Percentiles rank a stretch among this genome's conserved stretches.
Evolutionary conservation across 2,888 invertebrate genomes (phyloP).

Genomic region (Phyllotreta striolata): DNA sequence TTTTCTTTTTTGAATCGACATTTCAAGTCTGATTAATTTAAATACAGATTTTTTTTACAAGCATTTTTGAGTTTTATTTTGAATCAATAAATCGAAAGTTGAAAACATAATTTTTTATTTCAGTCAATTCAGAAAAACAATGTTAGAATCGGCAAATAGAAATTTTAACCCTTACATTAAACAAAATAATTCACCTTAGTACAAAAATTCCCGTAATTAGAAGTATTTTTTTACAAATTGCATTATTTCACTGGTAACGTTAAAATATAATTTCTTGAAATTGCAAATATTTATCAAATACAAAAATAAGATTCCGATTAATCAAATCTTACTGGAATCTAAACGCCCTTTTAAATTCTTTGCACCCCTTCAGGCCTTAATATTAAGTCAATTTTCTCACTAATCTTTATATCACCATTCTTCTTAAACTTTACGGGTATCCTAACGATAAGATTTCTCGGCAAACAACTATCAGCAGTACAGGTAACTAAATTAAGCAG

Average conservation of each 20-base stretch:
- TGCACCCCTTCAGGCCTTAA: conserved; percentile 7
- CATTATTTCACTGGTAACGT: too few species aligned
- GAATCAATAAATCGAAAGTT: background rate
- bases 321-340: too few species aligned
- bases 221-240: too few species aligned
- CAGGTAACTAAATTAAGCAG: conserved; percentile 56
- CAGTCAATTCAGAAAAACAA: background rate
- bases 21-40: conserved; percentile 40
- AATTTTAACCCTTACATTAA: too few species aligned
- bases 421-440: conserved; percentile 45
- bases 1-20: conserved; percentile 30
- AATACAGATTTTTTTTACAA: conserved; percentile 38
- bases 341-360: conserved; percentile 3
- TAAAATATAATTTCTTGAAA: too few species aligned
- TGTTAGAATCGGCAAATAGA: too few species aligned
- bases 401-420: conserved; percentile 32
- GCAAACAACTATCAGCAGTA: conserved; percentile 54
- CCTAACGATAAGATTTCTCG: conserved; percentile 55
- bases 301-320: too few species aligned
- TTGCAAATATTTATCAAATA: too few species aligned
- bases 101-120: conserved; percentile 12
- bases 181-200: too few species aligned
- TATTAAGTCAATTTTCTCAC: conserved; percentile 27
- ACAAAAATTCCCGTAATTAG: too few species aligned
- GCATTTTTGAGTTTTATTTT: conserved; percentile 34